A percentile compares a stretch with the other conserved stretches of the same genome.
Evolutionary conservation across 2,113 vertebrate species (phyloP).

Genomic region (Pristiophorus japonicus): DNA sequence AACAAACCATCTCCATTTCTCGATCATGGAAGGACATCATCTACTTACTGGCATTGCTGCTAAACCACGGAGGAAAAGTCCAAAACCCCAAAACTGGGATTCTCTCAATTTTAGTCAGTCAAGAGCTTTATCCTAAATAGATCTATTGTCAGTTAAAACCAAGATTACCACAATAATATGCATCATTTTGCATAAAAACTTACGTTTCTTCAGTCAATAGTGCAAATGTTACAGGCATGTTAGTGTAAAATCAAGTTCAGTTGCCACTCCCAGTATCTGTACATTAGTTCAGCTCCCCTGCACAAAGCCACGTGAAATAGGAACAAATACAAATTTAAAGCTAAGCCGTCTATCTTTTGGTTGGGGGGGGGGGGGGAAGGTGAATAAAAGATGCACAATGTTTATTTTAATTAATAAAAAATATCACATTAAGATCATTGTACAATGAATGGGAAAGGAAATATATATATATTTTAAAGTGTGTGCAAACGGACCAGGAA

Average conservation of each 20-base stretch:
- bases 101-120: background rate
- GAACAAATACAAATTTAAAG: background rate
- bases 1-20: background rate
- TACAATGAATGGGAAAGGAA: background rate
- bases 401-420: background rate
- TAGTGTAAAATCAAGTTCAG: background rate
- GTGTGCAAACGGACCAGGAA: background rate
- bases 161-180: background rate
- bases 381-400: background rate
- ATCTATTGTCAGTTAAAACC: background rate
- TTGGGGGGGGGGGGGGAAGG: background rate
- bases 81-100: background rate
- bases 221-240: background rate
- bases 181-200: background rate
- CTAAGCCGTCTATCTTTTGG: background rate
- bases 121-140: background rate
- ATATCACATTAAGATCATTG: background rate
- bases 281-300: background rate
- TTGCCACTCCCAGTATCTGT: background rate
- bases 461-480: no score
- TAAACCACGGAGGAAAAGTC: background rate
- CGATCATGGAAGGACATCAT: background rate
- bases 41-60: background rate
- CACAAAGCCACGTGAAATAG: background rate
- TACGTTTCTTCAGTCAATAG: background rate